Base-by-base conservation (phyloP, 2,888 invertebrate species). In the Empis stercorea region DNA sequence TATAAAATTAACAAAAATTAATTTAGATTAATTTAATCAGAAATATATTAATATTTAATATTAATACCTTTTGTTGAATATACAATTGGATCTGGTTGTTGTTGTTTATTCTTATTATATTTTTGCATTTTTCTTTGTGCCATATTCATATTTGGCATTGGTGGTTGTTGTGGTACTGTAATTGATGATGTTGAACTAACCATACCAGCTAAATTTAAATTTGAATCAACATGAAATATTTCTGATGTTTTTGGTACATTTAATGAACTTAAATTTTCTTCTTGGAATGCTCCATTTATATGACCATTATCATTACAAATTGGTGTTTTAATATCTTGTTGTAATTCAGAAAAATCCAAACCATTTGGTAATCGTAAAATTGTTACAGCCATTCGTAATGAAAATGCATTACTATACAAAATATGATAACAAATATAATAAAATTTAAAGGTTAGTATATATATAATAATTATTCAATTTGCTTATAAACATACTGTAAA, bases 381-480 rank as follows among this genome's bases (percentile, higher is more conserved):
- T 0, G 87, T 87, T 5, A 97, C 88, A 0, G 94, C 87, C 59
- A 93, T 75, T 43, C 92, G 85, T 60, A 87, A 81, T 60, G 96
- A 94, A 67, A 97, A 94, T 0, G 95, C 91, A 56, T 92, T 84
- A 65, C 94, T 85, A 60, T 38, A 64, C 58, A 46, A 50, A 38
- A 34, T 11, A 13, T 17, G 30, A 39, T 15, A 44, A 10, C 23
- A 30, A n/a, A 10, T 15, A 16, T n/a, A 20, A 37, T 14, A n/a
- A 32, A 20, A 30, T 11, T 30, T 27, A n/a, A n/a, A n/a, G n/a
- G n/a, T n/a, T n/a, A n/a, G n/a, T n/a, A n/a, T n/a, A 20, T 20
- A 20, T 4, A 20, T 20, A 20, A 20, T 20, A 4, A 20, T 20
- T 23, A 30, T 16, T 11, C 4, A 13, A 27, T 15, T 16, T 11